phyloP scores from a whole-genome alignment of 1,140 invertebrate species.

The Platyscapa corneri region DNA sequence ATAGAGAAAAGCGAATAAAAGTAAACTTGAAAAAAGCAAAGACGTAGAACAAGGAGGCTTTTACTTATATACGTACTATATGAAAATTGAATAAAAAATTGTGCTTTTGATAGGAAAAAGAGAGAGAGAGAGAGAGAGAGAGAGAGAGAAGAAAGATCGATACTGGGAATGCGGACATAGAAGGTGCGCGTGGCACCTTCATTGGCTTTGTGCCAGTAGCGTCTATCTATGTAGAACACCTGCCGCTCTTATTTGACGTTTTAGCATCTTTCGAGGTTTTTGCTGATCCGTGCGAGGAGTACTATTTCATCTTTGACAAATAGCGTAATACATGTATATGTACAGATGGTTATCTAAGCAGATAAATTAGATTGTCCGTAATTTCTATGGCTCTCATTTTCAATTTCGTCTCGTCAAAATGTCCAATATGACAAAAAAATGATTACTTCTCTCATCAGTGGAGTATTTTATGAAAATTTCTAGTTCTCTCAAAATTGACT shows the following conservation, averaged over 20 bases:
- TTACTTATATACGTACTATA: neutral
- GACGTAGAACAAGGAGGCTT: neutral
- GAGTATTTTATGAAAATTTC: too few relatives aligned
- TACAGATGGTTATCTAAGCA: neutral
- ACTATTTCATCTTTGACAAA: neutral
- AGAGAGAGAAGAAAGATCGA: slow-evolving; percentile 63
- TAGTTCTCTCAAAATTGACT: too few relatives aligned
- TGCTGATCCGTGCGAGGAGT: slow-evolving; percentile 40
- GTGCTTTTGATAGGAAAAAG: too few relatives aligned
- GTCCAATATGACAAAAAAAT: too few relatives aligned
- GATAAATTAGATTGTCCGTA: neutral
- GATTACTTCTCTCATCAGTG: too few relatives aligned
- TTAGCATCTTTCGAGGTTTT: slow-evolving; percentile 57
- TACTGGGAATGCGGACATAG: slow-evolving; percentile 62
- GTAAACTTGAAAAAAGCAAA: too few relatives aligned
- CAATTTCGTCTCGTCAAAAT: too few relatives aligned
- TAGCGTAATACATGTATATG: too few relatives aligned
- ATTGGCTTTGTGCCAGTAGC: slow-evolving; percentile 72
- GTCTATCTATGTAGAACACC: slow-evolving; percentile 73
- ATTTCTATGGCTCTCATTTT: neutral
- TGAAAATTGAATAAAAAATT: slow-evolving; percentile 69
- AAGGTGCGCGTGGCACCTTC: slow-evolving; percentile 63
- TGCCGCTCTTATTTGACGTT: slow-evolving; percentile 66
- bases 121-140: slow-evolving; percentile 51
- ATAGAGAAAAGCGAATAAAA: too few relatives aligned